A percentile compares a stretch with the other conserved stretches of the same genome.
These are phyloP conservation scores for Squalus acanthias DNA, from an alignment of 2,797 vertebrate genomes.

Conservation along the genomic window DNA sequence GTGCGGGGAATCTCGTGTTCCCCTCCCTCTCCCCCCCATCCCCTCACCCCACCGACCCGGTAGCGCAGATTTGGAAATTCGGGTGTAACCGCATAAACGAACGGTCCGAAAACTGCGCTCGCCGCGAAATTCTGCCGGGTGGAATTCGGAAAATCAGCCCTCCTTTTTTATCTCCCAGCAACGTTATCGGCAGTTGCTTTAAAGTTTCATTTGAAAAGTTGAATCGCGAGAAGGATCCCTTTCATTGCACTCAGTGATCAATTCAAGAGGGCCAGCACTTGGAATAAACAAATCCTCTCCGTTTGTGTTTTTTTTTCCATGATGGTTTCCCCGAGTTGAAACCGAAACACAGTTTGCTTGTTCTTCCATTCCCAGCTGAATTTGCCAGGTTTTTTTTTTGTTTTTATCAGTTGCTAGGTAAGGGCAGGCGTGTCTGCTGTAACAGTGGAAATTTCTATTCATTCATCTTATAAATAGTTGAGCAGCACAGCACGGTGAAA, in stretches of 20 bases:
- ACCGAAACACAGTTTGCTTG: background rate
- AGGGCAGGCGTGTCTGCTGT: slow-evolving; percentile 61
- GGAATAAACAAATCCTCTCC: background rate
- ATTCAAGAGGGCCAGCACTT: background rate
- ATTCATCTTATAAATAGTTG: slow-evolving; percentile 93
- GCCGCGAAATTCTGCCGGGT: background rate
- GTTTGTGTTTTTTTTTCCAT: background rate
- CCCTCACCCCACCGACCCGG: background rate
- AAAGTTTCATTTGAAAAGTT: background rate
- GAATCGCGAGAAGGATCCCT: background rate
- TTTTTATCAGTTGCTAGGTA: slow-evolving; percentile 63
- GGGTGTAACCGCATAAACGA: background rate
- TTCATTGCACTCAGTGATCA: background rate
- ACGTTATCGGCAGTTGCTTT: background rate
- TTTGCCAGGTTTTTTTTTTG: slow-evolving; percentile 42
- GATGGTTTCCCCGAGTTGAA: background rate
- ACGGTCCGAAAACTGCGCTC: background rate
- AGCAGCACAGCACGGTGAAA: slow-evolving; percentile 76
- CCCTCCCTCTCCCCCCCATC: background rate
- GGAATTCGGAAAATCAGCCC: background rate
- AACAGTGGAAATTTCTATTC: slow-evolving; percentile 85
- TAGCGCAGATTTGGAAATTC: background rate
- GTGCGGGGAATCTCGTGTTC: background rate
- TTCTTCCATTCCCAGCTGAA: slow-evolving; percentile 38
- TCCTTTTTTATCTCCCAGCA: background rate